These are phyloP conservation scores for Pseudococcus viburni DNA, from an alignment of 2,888 invertebrate species.

Conservation along the genomic window DNA sequence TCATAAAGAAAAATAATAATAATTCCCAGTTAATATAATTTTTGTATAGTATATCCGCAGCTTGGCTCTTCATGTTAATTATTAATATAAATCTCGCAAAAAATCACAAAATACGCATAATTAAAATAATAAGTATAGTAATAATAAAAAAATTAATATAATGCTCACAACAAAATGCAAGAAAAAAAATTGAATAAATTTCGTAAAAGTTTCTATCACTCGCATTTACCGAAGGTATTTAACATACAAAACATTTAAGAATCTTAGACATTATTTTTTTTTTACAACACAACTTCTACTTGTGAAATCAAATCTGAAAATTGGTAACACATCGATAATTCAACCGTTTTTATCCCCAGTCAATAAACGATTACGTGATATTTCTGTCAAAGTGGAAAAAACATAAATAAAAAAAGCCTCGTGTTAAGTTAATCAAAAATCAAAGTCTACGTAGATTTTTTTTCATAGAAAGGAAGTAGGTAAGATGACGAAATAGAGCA, in stretches of 20 bases:
- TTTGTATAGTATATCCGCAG: constrained; percentile 54
- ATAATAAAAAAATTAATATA: constrained; percentile 33
- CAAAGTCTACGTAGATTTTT: background rate
- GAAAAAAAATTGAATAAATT: constrained; percentile 43
- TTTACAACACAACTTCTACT: constrained; percentile 12
- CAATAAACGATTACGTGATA: background rate
- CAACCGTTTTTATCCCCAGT: constrained; percentile 6
- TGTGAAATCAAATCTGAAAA: constrained; percentile 36
- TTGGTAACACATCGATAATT: constrained; percentile 33
- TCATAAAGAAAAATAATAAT: constrained; percentile 6
- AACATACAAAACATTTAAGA: constrained; percentile 25
- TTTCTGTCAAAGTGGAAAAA: background rate
- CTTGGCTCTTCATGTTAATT: constrained; percentile 46
- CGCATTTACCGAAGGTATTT: constrained; percentile 13
- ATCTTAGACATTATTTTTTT: constrained; percentile 4
- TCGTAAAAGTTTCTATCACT: constrained; percentile 44
- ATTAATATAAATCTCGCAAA: constrained; percentile 55
- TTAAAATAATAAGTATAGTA: constrained; percentile 12
- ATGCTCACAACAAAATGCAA: constrained; percentile 43
- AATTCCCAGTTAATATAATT: constrained; percentile 20
- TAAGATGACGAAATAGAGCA: background rate
- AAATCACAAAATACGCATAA: constrained; percentile 58
- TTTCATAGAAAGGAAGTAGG: background rate
- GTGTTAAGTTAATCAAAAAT: constrained; percentile 15
- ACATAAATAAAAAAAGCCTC: background rate